Evolutionary conservation across 2,888 invertebrate genomes (phyloP), one percentile per base, ranked within the genome.

Genomic region (Platycheirus rosarum): DNA sequence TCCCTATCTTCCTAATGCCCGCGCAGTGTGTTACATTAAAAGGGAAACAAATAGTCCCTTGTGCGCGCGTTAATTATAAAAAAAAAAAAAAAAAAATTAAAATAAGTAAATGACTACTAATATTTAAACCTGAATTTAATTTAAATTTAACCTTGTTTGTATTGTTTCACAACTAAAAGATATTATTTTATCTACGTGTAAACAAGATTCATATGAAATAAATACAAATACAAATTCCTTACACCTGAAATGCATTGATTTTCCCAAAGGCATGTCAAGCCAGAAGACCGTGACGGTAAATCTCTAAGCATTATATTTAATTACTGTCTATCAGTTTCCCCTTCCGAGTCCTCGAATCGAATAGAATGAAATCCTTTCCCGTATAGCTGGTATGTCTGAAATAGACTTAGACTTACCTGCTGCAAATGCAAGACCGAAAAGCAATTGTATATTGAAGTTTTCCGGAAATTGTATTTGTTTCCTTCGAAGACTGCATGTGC

Each of bases 391-490:
- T 29, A 57, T 57, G 37, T 70, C 65, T 26, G 14, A 57, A 60
- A 49, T 32, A 60, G n/a, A 18, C 51, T 32, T 32, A 60, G n/a
- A 18, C 51, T 32, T 16, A 51, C 32, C 62, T 48, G 40, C 60
- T 66, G 66, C 46, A 80, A 71, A 75, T 76, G 55, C 66, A 63
- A 48, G 49, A 74, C 74, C 57, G 69, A 82, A 65, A 62, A 68
- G 71, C 77, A 82, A 73, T 82, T 55, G 71, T 73, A 68, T 82
- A 82, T 82, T 77, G 82, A 82, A 82, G 82, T 76, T 82, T 84
- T 48, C 86, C 85, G 86, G 86, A 86, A 86, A 86, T 86, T 86
- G 82, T 85, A 85, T 85, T 86, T 85, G 84, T 85, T 86, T 86
- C 86, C 85, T 84, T 60, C 3, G 65, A 84, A 80, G 65, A 71